Conservation (phyloP, 2,113 vertebrate genomes). For the Hylia prasina region DNA sequence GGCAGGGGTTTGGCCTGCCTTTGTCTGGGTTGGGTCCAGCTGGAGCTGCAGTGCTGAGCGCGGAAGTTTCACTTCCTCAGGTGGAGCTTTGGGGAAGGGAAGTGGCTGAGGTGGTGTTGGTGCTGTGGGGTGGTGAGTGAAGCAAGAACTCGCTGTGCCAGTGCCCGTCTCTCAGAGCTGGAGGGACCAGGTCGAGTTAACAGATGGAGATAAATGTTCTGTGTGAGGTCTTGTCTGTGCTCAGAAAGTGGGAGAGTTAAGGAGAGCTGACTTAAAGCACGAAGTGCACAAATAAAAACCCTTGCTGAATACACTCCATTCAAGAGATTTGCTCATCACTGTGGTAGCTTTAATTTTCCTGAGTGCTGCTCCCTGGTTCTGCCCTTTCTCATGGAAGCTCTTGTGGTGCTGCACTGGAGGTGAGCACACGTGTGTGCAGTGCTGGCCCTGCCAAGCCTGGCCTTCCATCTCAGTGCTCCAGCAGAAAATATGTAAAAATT, state of each 20-base stretch:
- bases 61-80: neutral
- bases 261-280: neutral
- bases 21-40: rapidly evolving
- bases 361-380: rapidly evolving
- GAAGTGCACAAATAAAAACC: neutral
- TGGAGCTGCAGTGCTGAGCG: neutral
- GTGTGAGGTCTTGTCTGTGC: neutral
- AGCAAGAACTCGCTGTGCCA: neutral
- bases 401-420: rapidly evolving
- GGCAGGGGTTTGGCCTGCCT: neutral
- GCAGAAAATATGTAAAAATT: neutral
- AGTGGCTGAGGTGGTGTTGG: neutral
- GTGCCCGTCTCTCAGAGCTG: neutral
- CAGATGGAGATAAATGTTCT: neutral
- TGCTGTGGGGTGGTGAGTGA: rapidly evolving
- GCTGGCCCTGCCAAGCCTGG: neutral
- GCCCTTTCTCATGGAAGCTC: neutral
- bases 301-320: neutral
- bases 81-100: neutral
- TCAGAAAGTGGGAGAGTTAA: neutral
- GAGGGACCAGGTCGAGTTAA: neutral
- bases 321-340: neutral
- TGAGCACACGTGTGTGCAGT: rapidly evolving
- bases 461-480: neutral
- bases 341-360: neutral